Base-by-base conservation (phyloP, 2,888 invertebrate species). In the Entomobrya multifasciata region DNA sequence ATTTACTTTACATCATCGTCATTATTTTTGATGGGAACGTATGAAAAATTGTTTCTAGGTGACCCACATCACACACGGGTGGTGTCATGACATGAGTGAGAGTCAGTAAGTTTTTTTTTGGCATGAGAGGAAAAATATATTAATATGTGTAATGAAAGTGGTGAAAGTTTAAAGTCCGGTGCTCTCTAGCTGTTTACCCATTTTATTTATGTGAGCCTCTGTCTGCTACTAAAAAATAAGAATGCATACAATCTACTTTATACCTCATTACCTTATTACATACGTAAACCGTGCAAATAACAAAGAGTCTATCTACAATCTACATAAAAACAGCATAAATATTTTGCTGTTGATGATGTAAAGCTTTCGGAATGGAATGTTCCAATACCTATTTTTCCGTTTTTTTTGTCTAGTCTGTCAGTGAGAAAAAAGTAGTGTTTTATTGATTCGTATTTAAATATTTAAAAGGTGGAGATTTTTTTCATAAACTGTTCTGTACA, bases 1-100 rank as follows among this genome's bases (percentile, higher is more conserved):
- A 6, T 74, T n/a, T 41, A 20, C 13, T 72, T 72, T 1, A 25
- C 22, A 5, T 25, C n/a, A n/a, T n/a, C n/a, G n/a, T n/a, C n/a
- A n/a, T n/a, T n/a, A n/a, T n/a, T n/a, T n/a, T n/a, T n/a, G n/a
- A n/a, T n/a, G 8, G 49, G 74, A 55, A 41, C 52, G 74, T 74
- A 74, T 55, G 41, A 74, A 74, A 74, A 74, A 74, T 74, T 52
- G n/a, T n/a, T n/a, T n/a, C n/a, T 36, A 36, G 30, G 74, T 55
- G 55, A 55, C 55, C 55, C 74, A 74, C 52, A 36, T 74, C 74
- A 52, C n/a, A n/a, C n/a, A n/a, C n/a, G n/a, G n/a, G n/a, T n/a
- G n/a, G 20, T 70, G 70, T 74, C 36, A 55, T 13, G 17, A 11
- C n/a, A n/a, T n/a, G n/a, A n/a, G n/a, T n/a, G 36, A 36, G 74